Evolutionary conservation across 2,888 invertebrate species (phyloP), one percentile per base, ranked within the genome.

Genomic region (Eristalis tenax): DNA sequence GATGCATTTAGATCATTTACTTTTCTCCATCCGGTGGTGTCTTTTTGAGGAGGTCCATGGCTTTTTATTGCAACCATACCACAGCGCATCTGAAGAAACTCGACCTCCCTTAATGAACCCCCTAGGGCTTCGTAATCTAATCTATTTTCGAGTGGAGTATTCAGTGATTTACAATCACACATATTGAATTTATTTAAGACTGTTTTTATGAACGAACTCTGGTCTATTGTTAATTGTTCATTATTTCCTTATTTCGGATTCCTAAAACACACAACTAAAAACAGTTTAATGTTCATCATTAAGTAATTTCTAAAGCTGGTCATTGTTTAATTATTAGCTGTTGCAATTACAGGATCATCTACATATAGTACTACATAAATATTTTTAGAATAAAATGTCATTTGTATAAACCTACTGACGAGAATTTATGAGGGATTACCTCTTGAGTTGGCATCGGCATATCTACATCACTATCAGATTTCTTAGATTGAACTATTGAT

Each of bases 171-270:
- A 79, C 89, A 90, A 66, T 89, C 77, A 73, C 28, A 23, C 90
- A 90, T 90, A 80, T 89, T 86, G 89, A 89, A 90, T 88, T 89
- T 90, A 26, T 74, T 79, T 85, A 90, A 87, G 22, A 90, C 70
- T 38, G 43, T 82, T 75, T 90, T 85, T 23, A 89, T 81, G 61
- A 88, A 89, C 63, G 38, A 22, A 78, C 57, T 84, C 59, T 90
- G 86, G 65, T 85, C 83, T 18, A 88, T 15, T 35, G 80, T 64
- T 57, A 89, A 59, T 69, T 40, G 66, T 43, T 70, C 66, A 10
- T 77, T 38, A 59, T 57, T 65, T 73, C 89, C 84, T 32, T 81
- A 11, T 64, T 89, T 59, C 77, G 64, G 79, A n/a, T 89, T 89
- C 35, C 88, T n/a, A n/a, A n/a, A n/a, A n/a, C n/a, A n/a, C n/a